These are phyloP conservation scores for Halictus rubicundus DNA, from an alignment of 1,140 invertebrate genomes.

Conservation along the genomic window DNA sequence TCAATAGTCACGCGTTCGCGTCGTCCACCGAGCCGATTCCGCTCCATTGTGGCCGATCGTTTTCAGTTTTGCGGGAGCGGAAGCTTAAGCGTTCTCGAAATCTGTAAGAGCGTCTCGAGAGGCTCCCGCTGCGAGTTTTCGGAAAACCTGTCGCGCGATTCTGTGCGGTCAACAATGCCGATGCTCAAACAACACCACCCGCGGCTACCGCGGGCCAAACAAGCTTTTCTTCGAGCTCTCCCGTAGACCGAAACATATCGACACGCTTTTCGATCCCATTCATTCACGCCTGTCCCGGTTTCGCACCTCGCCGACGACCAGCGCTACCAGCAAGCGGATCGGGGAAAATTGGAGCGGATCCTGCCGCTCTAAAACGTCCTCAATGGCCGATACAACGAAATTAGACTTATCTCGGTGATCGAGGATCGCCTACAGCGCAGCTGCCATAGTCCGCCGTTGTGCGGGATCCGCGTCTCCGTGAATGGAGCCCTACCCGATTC, in stretches of 20 bases:
- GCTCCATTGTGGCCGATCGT: neutral
- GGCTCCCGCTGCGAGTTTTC: slow-evolving; percentile 68
- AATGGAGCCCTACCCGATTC: slow-evolving; percentile 36
- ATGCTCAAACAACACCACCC: slow-evolving; percentile 44
- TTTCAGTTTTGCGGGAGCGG: neutral
- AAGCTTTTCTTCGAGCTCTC: slow-evolving; percentile 47
- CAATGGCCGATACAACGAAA: slow-evolving; percentile 61
- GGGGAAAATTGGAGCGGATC: slow-evolving; percentile 70
- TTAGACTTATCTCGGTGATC: slow-evolving; percentile 73
- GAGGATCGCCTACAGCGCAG: slow-evolving; percentile 43
- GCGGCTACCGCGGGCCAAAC: slow-evolving; percentile 58
- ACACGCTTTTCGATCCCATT: slow-evolving; percentile 33
- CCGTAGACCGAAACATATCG: slow-evolving; percentile 7
- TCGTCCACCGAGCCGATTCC: neutral
- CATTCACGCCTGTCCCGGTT: slow-evolving; percentile 38
- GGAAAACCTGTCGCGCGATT: slow-evolving; percentile 69
- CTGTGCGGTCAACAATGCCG: slow-evolving; percentile 41
- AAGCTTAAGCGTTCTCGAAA: slow-evolving; percentile 61
- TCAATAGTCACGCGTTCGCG: no score
- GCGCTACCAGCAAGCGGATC: neutral
- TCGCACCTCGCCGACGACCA: slow-evolving; percentile 55
- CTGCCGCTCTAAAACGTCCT: slow-evolving; percentile 20
- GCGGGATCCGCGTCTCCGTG: slow-evolving; percentile 22
- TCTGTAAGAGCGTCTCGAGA: slow-evolving; percentile 51
- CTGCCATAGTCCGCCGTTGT: slow-evolving; percentile 39